phyloP scores from a whole-genome alignment of 2,797 vertebrate genomes.

The Rhincodon typus region DNA sequence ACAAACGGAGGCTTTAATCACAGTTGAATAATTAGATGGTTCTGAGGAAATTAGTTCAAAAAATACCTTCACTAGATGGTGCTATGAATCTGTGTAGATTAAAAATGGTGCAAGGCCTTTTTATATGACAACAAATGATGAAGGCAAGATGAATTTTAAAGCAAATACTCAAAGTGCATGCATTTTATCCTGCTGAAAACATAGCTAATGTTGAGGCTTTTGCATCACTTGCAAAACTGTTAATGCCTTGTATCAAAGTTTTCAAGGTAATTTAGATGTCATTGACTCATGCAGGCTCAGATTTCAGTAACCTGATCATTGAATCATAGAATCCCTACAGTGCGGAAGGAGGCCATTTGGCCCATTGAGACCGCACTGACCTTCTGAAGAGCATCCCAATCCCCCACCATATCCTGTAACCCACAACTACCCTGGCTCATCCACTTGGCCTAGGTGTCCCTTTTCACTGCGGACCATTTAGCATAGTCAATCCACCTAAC shows the following conservation, averaged over 20 bases:
- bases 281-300: neutral
- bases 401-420: no score
- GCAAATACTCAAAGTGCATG: neutral
- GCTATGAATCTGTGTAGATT: neutral
- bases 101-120: neutral
- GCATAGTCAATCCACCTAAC: no score
- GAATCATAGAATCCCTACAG: no score
- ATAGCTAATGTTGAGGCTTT: neutral
- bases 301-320: neutral
- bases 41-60: neutral
- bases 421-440: no score
- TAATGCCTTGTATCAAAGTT: neutral
- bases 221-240: neutral
- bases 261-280: neutral
- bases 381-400: no score
- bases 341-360: no score
- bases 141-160: neutral
- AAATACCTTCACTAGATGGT: conserved; percentile 23
- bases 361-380: no score
- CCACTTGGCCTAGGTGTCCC: no score
- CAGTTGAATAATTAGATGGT: neutral
- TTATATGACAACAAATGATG: neutral
- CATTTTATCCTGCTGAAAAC: neutral
- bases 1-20: no score
- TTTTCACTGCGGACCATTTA: no score